phyloP scores from a whole-genome alignment of 1,140 invertebrate genomes.

The Coboldia fuscipes region DNA sequence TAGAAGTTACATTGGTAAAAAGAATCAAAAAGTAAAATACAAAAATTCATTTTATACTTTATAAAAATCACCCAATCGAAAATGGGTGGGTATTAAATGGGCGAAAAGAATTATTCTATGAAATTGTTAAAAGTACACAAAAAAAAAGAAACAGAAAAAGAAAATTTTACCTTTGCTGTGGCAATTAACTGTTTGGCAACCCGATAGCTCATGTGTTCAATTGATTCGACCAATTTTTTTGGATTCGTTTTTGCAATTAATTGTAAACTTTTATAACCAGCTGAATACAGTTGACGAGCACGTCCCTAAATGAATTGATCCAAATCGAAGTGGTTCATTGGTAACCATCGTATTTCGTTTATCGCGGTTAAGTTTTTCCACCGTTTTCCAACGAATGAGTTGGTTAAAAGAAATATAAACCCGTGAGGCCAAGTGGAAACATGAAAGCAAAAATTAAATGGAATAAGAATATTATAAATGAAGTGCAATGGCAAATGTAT shows the following conservation, averaged over 20 bases:
- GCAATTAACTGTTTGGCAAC: constrained; percentile 57
- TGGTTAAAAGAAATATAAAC: constrained; percentile 4
- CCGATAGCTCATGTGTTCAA: constrained; percentile 47
- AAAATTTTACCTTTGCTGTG: constrained; percentile 53
- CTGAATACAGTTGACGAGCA: constrained; percentile 60
- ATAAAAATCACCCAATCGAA: no score
- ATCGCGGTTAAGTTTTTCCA: not conserved
- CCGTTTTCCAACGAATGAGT: not conserved
- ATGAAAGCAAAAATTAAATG: not conserved
- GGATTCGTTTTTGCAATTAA: constrained; percentile 49
- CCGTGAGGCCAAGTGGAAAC: not conserved
- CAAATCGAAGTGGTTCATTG: not conserved
- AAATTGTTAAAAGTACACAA: no score
- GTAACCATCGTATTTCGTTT: not conserved
- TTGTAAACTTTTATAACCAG: constrained; percentile 56
- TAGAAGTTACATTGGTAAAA: no score
- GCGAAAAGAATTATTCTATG: no score
- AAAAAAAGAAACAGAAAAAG: no score
- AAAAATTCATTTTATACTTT: no score
- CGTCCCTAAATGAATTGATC: constrained; percentile 32
- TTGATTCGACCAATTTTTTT: constrained; percentile 31
- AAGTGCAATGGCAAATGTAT: constrained; percentile 2
- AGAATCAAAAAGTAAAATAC: no score
- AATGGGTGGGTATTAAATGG: no score
- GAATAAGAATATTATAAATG: constrained; percentile 4